phyloP scores from a whole-genome alignment of 2,888 invertebrate genomes.

The Polyploca ridens region DNA sequence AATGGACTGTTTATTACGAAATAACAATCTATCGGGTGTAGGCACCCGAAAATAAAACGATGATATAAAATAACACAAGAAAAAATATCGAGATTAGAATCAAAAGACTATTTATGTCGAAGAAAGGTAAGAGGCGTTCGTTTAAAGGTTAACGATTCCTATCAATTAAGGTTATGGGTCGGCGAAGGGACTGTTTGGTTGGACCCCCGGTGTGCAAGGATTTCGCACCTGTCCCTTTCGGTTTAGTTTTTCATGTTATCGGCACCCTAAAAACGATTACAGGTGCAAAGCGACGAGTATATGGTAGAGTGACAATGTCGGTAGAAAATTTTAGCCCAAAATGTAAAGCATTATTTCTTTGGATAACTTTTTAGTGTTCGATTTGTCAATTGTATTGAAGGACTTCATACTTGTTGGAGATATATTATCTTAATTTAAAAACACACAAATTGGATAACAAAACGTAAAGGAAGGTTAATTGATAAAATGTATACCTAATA shows the following conservation, averaged over 20 bases:
- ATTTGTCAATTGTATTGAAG: no score
- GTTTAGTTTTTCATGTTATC: conserved; percentile 71
- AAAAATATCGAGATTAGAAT: conserved; percentile 78
- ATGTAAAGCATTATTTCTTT: not conserved
- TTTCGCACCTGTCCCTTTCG: conserved; percentile 77
- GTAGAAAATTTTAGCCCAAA: not conserved
- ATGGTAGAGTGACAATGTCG: conserved; percentile 47
- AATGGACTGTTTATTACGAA: conserved; percentile 81
- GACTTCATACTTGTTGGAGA: no score
- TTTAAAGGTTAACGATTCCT: conserved; percentile 83
- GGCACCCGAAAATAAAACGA: conserved; percentile 81
- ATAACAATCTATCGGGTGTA: conserved; percentile 74
- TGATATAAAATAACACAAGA: conserved; percentile 73
- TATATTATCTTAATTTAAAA: no score
- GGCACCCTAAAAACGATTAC: conserved; percentile 66
- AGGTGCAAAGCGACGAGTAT: conserved; percentile 62
- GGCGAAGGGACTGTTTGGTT: conserved; percentile 63
- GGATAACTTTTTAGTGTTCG: no score
- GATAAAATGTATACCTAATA: no score
- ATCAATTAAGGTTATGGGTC: conserved; percentile 83
- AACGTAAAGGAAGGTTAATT: no score
- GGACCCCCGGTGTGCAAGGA: conserved; percentile 77
- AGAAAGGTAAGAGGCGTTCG: conserved; percentile 75
- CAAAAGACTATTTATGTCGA: conserved; percentile 76
- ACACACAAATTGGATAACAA: no score